Evolutionary conservation across 1,140 invertebrate species (phyloP), one percentile per base, ranked within the genome.

Genomic region (Dryas iulia): DNA sequence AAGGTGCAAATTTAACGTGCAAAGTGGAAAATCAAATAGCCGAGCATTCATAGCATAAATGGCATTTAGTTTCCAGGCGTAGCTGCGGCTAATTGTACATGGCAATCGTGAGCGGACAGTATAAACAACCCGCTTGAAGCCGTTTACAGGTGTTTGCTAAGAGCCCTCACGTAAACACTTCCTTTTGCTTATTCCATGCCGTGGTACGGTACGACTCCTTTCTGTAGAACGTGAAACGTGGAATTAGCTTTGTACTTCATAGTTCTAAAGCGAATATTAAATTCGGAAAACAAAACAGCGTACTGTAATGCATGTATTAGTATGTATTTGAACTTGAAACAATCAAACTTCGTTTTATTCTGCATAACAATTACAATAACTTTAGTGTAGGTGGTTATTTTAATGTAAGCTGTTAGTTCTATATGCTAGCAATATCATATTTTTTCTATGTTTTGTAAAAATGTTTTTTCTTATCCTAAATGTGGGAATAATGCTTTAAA

Each of bases 151-250:
- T 91, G 84, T 91, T 88, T 89, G 81, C 79, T 66, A 73, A 83
- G 76, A 70, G 84, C 85, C 87, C 86, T 83, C 87, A 87, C 82
- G 81, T 84, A 86, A 87, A 88, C 76, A 79, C 74, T 75, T 81
- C 79, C 83, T 84, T 81, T 79, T 75, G 76, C 71, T 71, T 65
- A 69, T 63, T 64, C 71, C 71, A 57, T 63, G 59, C 39, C 65
- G 53, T 72, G 66, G 60, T 25, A 23, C 56, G 66, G 60, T 25
- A 23, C 56, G 63, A 25, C 61, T 64, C 52, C 59, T 35, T 31
- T 60, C 39, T 60, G 35, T 58, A 39, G 47, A 35, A 58, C 63
- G 8, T 52, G 35, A 53, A 53, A 53, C 14, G 26, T 21, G 33
- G 57, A 66, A 47, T 58, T 62, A 30, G 62, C 66, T 56, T 68